A percentile compares a stretch with the other conserved stretches of the same genome.
Evolutionary conservation across 1,140 invertebrate species (phyloP).

Genomic region (Drosophila kanapiae): DNA sequence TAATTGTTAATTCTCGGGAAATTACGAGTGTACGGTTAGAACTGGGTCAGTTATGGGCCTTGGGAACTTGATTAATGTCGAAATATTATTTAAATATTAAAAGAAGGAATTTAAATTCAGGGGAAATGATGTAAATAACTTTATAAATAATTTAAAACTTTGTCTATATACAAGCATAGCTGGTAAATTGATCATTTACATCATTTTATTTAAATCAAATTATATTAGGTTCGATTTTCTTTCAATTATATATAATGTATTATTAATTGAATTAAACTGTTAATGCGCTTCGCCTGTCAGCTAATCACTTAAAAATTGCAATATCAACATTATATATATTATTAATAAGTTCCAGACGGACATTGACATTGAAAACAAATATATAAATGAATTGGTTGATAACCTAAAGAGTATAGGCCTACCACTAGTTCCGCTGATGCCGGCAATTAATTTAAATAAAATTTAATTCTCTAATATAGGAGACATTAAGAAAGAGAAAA

Average conservation of each 20-base stretch:
- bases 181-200: neutral
- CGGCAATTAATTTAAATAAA: too few relatives aligned
- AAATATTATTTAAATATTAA: neutral
- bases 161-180: neutral
- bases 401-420: neutral
- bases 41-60: neutral
- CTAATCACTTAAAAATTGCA: neutral
- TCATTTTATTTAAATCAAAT: too few relatives aligned
- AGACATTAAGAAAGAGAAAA: neutral
- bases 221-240: neutral
- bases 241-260: neutral
- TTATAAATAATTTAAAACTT: too few relatives aligned
- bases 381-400: neutral
- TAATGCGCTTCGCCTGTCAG: neutral
- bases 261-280: neutral
- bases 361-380: slow-evolving; percentile 16
- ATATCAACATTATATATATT: neutral
- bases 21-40: slow-evolving; percentile 17
- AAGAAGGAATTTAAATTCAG: neutral
- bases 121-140: neutral
- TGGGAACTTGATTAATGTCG: neutral
- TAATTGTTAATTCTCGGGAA: slow-evolving; percentile 34
- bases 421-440: neutral
- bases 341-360: neutral
- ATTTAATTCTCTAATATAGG: too few relatives aligned